Evolutionary conservation across 2,888 invertebrate genomes (phyloP).

Genomic region (Eupithecia pulchellata): DNA sequence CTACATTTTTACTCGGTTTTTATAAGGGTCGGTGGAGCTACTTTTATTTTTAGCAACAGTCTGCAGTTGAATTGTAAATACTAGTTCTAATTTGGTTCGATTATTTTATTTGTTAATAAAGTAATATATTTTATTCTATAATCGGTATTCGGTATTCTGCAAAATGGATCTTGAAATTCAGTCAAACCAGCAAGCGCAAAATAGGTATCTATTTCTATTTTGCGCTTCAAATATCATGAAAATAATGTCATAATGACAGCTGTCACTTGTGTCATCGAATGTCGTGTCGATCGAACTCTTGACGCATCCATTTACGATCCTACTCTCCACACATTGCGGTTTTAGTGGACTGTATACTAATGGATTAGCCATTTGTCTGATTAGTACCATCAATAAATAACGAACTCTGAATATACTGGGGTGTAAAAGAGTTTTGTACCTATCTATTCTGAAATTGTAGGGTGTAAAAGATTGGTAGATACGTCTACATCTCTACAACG

Average conservation of each 20-base stretch:
- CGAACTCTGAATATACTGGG: constrained; percentile 47
- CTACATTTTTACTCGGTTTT: too few relatives aligned
- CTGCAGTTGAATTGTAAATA: too few relatives aligned
- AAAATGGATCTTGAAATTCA: background rate
- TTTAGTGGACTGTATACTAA: constrained; percentile 69
- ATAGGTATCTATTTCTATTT: background rate
- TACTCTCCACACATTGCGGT: constrained; percentile 60
- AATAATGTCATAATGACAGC: constrained; percentile 12
- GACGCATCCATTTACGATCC: constrained; percentile 63
- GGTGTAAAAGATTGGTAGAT: constrained; percentile 20
- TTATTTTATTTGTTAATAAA: too few relatives aligned
- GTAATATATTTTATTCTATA: too few relatives aligned
- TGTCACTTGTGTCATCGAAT: constrained; percentile 31
- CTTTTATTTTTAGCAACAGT: too few relatives aligned
- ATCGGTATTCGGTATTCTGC: background rate
- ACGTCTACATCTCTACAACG: background rate
- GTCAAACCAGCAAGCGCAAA: background rate
- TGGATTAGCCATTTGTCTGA: constrained; percentile 84
- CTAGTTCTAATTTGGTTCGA: too few relatives aligned
- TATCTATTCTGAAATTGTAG: background rate
- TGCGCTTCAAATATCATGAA: background rate
- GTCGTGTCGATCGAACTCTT: constrained; percentile 42
- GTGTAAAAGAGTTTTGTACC: constrained; percentile 18
- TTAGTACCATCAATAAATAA: constrained; percentile 83
- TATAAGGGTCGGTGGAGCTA: too few relatives aligned